Evolutionary conservation across 1,140 invertebrate species (phyloP), one percentile per base, ranked within the genome.

Genomic region (Copidosoma floridanum): DNA sequence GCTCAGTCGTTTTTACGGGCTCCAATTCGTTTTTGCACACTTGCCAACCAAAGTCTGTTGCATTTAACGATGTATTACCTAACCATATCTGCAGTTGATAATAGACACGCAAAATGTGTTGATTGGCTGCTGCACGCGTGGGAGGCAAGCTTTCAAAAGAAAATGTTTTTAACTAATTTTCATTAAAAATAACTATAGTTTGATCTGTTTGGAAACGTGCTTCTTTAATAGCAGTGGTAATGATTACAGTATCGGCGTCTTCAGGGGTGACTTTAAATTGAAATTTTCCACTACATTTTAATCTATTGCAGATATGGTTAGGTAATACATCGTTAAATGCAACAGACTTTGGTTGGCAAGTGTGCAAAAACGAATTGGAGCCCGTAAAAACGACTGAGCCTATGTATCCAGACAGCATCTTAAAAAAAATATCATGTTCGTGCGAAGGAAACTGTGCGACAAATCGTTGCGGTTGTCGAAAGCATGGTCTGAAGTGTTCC

Each of bases 81-180:
- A 65, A 44, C 50, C 66, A 68, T 10, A 27, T 14, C 44, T 68
- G 64, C n/a, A 65, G 12, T 43, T 68, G 65, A 43, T 61, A 59
- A 40, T 60, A 63, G n/a, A 62, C 60, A 26, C 64, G 37, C 35
- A 50, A 57, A 16, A 40, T 7, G 44, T 66, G 66, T 35, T 68
- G 53, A 24, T 65, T 54, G n/a, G 57, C 62, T 27, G 64, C 61
- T 48, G 32, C 61, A 52, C 41, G 48, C n/a, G 66, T 68, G 51
- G 65, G 61, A 48, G 57, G 64, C 18, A 68, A 53, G 23, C 12
- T 47, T 50, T 51, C 48, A 7, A 65, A 37, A 10, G 46, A 44
- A 44, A 58, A 58, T 55, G 24, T n/a, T 32, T 43, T 57, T 63
- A 46, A 23, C 44, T 48, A 24, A 41, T 37, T 24, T 37, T 46